phyloP scores from a whole-genome alignment of 64 coral and sea anemone species.

The Montipora foliosa region DNA sequence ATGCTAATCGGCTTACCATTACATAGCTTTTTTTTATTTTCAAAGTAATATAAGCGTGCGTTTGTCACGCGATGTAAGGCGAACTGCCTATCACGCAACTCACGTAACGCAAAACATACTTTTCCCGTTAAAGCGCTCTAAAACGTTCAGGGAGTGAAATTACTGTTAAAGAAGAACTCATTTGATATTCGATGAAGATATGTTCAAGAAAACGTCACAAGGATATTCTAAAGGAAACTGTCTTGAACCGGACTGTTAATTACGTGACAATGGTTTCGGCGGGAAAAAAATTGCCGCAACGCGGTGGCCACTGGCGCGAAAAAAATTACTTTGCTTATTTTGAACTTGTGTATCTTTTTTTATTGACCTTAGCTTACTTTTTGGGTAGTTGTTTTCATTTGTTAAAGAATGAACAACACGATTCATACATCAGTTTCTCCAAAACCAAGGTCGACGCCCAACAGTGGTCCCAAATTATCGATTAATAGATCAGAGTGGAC shows the following conservation, averaged over 20 bases:
- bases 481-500: not conserved
- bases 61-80: no score
- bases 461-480: not conserved
- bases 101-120: no score
- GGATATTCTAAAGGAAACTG: no score
- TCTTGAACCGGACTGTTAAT: not conserved
- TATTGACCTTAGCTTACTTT: not conserved
- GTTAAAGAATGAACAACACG: not conserved
- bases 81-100: no score
- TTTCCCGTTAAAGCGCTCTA: no score
- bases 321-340: not conserved
- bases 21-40: no score
- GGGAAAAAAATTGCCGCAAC: not conserved
- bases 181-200: no score
- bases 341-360: not conserved
- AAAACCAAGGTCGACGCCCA: conserved; percentile 5
- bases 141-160: no score
- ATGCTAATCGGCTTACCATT: no score
- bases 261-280: not conserved
- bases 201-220: no score
- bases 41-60: no score
- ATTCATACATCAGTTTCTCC: not conserved
- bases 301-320: conserved; percentile 11
- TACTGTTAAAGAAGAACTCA: no score
- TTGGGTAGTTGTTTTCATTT: not conserved